Evolutionary conservation across 2,797 vertebrate genomes (phyloP), one percentile per base, ranked within the genome.

Genomic region (Brachyrhaphis roseni): DNA sequence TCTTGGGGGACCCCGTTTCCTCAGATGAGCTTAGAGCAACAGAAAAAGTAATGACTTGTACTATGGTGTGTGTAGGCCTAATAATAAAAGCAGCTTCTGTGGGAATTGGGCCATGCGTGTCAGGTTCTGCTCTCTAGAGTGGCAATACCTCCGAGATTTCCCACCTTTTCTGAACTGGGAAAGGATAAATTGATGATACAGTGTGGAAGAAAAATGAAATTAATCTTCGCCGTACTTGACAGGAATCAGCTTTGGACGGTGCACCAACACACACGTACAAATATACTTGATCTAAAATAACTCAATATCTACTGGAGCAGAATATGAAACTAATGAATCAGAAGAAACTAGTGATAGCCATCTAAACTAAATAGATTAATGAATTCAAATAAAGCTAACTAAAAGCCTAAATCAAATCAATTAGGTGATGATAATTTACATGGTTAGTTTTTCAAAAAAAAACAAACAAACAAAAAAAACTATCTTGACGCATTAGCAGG

Each of bases 1-100:
- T 95, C 96, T 75, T 80, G 93, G 92, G 95, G 89, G 85, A 88
- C 82, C 90, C 90, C 88, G 92, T 92, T 94, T 95, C 94, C 95
- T 94, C 94, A 94, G 92, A 94, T 94, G 94, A 95, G 94, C 95
- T 95, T 91, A 92, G 93, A 95, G 95, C 93, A 93, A 93, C 91
- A 93, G 94, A 94, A 92, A 95, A 96, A 96, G 94, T 95, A 96
- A 96, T 96, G 95, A 95, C 95, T 96, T 93, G 94, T 95, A 93
- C 95, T 86, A 89, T 94, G 89, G 92, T 87, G 92, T 90, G 91
- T 89, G 86, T 90, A 88, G 90, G 93, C 92, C 95, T 96, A 95
- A 96, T 96, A 96, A 96, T 95, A 96, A 96, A 96, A 95, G 92
- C 94, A 90, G 90, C 91, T 93, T 94, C 94, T 94, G 89, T 95